Conservation (phyloP, 2,113 vertebrate genomes). For the Epinephelus lanceolatus region DNA sequence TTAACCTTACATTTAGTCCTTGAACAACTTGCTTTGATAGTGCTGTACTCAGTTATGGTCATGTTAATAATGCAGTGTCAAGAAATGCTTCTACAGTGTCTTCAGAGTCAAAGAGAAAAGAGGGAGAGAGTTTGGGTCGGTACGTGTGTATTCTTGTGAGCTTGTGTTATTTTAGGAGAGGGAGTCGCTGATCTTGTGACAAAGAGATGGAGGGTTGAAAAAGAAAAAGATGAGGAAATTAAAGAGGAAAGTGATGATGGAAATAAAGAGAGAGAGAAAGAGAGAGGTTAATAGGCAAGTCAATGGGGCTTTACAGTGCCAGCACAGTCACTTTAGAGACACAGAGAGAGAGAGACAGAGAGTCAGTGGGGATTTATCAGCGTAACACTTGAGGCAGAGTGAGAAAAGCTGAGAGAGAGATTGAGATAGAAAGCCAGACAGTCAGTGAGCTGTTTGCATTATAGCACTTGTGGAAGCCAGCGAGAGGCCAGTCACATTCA, state of each 20-base stretch:
- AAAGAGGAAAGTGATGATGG: not conserved
- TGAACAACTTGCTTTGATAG: not conserved
- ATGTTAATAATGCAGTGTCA: not conserved
- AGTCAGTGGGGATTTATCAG: slow-evolving; percentile 6
- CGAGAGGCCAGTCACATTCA: not conserved
- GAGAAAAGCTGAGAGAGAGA: slow-evolving; percentile 22
- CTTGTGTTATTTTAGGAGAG: not conserved
- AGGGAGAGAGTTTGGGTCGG: not conserved
- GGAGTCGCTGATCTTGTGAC: not conserved
- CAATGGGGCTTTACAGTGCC: slow-evolving; percentile 11
- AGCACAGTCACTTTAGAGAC: slow-evolving; percentile 11
- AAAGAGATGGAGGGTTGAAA: not conserved
- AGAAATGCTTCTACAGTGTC: not conserved
- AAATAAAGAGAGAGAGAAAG: slow-evolving; percentile 15
- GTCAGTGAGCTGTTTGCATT: slow-evolving; percentile 20
- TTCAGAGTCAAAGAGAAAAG: not conserved
- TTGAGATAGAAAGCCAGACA: not conserved
- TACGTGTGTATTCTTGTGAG: not conserved
- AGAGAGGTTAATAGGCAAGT: slow-evolving; percentile 27
- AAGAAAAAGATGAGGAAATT: not conserved
- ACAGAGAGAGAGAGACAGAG: not conserved
- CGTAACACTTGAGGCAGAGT: slow-evolving; percentile 18
- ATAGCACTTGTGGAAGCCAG: slow-evolving; percentile 4
- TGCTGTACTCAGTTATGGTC: not conserved
- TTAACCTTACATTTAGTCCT: not conserved